Evolutionary conservation across 2,113 vertebrate genomes (phyloP), one percentile per base, ranked within the genome.

Genomic region (Hirundichthys speculiger): DNA sequence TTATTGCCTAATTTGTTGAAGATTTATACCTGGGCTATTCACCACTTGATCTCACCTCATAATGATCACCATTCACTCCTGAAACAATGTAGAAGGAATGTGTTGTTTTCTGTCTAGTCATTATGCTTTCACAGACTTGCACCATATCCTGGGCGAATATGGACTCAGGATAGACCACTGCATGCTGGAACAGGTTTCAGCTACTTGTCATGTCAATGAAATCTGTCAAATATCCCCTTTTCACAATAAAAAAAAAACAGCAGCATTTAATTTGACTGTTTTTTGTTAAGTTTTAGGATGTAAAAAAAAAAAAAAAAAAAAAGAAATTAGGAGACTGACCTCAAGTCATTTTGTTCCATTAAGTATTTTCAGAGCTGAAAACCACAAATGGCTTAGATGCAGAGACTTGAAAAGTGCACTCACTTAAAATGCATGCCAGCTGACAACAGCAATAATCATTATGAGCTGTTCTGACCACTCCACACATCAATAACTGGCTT

Each of bases 381-480:
- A 83, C 81, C 83, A 65, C 81, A 82, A 52, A 47, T 34, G 64
- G 21, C 56, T 69, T 22, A 2, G 68, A 75, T 3, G 54, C n/a
- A 48, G 52, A 56, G 43, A 38, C 75, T 50, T 73, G 12, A 78
- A 69, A 64, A 77, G 18, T 34, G 34, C 45, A 16, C 38, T 42
- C 21, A 11, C 60, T 73, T 79, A 70, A n/a, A 80, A 70, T 52
- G 56, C 51, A 75, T 10, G 13, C 50, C 79, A 75, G 69, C 77
- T 78, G 75, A 82, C 83, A 83, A 66, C 40, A 20, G 67, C 60
- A 61, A 71, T 83, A 73, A 85, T 83, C 77, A 63, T 45, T 62
- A 68, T 47, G 70, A 34, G 20, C 38, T 0, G 12, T 42, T 69
- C 40, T 62, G 54, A 66, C 34, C 21, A 25, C 69, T 66, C 50